Percentiles rank a stretch among this genome's conserved stretches.
These are phyloP conservation scores for Tachuris rubrigastra DNA, from an alignment of 2,113 vertebrate genomes.

Conservation along the genomic window DNA sequence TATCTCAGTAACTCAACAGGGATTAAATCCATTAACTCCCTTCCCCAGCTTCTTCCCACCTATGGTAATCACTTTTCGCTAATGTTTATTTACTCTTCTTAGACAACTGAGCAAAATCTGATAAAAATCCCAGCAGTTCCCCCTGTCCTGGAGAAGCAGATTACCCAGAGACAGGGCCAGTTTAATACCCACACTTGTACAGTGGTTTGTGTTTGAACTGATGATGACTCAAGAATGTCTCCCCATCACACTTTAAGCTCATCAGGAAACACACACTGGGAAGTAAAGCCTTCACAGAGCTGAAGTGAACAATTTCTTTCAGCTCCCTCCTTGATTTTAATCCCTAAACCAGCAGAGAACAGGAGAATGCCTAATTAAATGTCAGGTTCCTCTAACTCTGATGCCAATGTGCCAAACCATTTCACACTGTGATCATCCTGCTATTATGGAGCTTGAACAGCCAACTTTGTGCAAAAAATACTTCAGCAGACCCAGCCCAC, in stretches of 20 bases:
- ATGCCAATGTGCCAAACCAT: not conserved
- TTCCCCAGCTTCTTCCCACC: not conserved
- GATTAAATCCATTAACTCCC: not conserved
- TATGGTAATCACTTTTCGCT: not conserved
- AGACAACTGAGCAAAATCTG: not conserved
- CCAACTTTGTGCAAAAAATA: not conserved
- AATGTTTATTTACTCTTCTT: not conserved
- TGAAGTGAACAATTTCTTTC: not conserved
- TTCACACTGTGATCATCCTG: not conserved
- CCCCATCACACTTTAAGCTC: not conserved
- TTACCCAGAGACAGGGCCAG: not conserved
- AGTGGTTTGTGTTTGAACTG: not conserved
- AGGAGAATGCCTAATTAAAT: not conserved
- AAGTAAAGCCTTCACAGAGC: not conserved
- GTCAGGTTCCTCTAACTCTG: not conserved
- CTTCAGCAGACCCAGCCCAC: not conserved
- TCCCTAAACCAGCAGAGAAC: not conserved
- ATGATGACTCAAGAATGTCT: not conserved
- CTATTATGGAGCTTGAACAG: not conserved
- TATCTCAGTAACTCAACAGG: not conserved
- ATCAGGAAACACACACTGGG: not conserved
- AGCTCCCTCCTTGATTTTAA: not conserved
- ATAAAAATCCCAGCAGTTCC: not conserved
- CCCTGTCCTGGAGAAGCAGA: not conserved
- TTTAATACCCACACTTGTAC: not conserved